Base-by-base conservation (phyloP, 2,888 invertebrate species). In the Thymelicus sylvestris region DNA sequence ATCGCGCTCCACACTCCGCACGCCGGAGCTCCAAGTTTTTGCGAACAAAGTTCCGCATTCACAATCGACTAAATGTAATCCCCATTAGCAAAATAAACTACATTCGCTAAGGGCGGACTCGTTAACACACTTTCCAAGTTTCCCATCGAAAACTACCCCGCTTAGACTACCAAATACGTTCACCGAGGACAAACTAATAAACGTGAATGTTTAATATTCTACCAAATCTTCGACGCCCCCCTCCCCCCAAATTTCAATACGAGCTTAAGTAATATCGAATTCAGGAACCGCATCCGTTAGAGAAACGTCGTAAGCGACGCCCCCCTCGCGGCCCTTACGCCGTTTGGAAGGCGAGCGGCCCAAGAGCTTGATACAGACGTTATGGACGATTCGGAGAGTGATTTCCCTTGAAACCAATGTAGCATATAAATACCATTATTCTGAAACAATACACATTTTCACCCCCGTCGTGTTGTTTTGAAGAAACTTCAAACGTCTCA, bases 341-440 rank as follows among this genome's bases (percentile, higher is more conserved):
- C 78, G 74, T 83, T 88, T 78, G 75, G 69, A 72, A 67, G 66
- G 73, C 62, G 73, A 69, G 68, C 67, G 52, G 75, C 73, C 74
- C 74, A 74, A 78, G 78, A 78, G 78, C 77, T 80, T 85, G 81
- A 83, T 85, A 80, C 86, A 85, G 85, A 86, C 86, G 90, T 86
- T 89, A 90, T 87, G 87, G 91, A 82, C 89, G 88, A 87, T 89
- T 87, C 86, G 77, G 81, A 85, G 89, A 92, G 89, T 93, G 93
- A 93, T 93, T 93, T 93, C 93, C 93, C 93, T 87, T 90, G 93
- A 89, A 93, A 91, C 92, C 93, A 89, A 93, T 93, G 93, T 91
- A 90, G 89, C 93, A 91, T 91, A 92, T 91, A 92, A 93, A 93
- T 92, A 92, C 91, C 89, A 90, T 92, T 93, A 93, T 91, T 91